Percentiles rank a stretch among this genome's conserved stretches.
Conservation (phyloP, 2,113 vertebrate genomes). For the Helogale parvula region DNA sequence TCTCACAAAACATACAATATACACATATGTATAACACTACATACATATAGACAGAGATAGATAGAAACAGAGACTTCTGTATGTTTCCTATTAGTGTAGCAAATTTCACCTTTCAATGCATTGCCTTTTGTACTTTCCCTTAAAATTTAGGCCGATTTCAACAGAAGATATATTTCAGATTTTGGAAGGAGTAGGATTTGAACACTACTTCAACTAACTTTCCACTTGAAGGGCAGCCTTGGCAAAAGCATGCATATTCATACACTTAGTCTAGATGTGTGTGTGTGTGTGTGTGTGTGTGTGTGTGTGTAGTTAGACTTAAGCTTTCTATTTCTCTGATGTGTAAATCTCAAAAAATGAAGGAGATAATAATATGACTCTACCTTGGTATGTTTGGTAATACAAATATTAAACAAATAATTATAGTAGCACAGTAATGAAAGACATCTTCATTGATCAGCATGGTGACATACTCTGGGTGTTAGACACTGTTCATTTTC, state of each 20-base stretch:
- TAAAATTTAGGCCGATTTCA: neutral
- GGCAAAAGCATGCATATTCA: neutral
- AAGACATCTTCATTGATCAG: constrained; percentile 48
- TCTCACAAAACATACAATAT: neutral
- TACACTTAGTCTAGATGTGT: neutral
- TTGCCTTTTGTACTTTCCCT: neutral
- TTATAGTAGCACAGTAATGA: constrained; percentile 47
- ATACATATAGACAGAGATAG: neutral
- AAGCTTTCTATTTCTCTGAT: neutral
- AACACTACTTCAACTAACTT: neutral
- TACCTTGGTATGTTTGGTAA: neutral
- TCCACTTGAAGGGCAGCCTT: neutral
- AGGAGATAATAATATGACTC: neutral
- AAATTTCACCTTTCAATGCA: neutral
- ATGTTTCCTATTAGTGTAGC: neutral
- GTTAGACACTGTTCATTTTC: neutral
- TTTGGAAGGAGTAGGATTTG: neutral
- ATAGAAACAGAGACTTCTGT: neutral
- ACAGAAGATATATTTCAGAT: neutral
- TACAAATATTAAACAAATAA: neutral
- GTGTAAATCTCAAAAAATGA: neutral
- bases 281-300: neutral
- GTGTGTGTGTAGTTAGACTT: neutral
- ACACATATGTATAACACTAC: too few relatives aligned
- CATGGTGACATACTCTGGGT: constrained; percentile 29